These are phyloP conservation scores for Sphecodes monilicornis DNA, from an alignment of 2,888 invertebrate species.

Conservation along the genomic window DNA sequence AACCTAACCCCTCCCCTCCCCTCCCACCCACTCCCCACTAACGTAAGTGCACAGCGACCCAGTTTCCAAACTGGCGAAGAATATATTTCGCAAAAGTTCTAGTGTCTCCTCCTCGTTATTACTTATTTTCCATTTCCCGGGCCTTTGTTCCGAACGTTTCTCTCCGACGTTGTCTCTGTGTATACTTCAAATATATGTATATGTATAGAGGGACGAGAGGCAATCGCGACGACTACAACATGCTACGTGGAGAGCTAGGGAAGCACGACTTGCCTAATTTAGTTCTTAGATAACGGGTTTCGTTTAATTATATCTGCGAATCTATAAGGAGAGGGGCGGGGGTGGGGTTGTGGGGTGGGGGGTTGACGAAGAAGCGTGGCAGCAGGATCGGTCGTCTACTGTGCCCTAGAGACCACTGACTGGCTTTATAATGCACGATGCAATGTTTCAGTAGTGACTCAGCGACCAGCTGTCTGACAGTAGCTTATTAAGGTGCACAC, in stretches of 20 bases:
- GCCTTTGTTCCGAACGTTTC: neutral
- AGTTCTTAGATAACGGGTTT: conserved; percentile 49
- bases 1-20: neutral
- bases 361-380: conserved; percentile 35
- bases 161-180: neutral
- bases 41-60: conserved; percentile 11
- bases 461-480: conserved; percentile 76
- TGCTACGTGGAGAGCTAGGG: neutral
- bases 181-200: neutral
- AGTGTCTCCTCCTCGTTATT: conserved; percentile 12
- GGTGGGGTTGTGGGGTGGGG: neutral
- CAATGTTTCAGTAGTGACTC: conserved; percentile 74
- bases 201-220: neutral
- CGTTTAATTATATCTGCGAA: conserved; percentile 64
- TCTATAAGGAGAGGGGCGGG: conserved; percentile 30
- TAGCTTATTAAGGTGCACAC: conserved; percentile 76
- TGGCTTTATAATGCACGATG: conserved; percentile 68
- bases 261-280: neutral
- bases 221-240: neutral
- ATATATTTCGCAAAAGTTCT: conserved; percentile 8
- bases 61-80: conserved; percentile 6
- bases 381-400: conserved; percentile 48
- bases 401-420: conserved; percentile 65
- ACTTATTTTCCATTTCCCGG: conserved; percentile 1
- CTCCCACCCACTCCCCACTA: neutral